Evolutionary conservation across 2,888 invertebrate genomes (phyloP).

Genomic region (Drosophila mimica): DNA sequence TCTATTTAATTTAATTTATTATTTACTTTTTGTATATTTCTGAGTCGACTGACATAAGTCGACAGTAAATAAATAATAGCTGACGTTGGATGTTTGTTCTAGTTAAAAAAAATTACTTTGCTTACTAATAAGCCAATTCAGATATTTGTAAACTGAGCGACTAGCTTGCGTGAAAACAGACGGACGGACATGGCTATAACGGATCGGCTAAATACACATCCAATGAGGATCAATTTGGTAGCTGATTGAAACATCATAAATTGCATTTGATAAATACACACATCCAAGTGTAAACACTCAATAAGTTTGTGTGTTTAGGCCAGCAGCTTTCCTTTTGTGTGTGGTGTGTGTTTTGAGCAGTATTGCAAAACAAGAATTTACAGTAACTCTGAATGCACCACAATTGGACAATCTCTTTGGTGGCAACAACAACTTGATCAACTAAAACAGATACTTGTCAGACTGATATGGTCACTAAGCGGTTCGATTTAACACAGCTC

Average conservation of each 20-base stretch:
- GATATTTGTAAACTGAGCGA: background rate
- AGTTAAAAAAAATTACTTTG: background rate
- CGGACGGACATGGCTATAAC: background rate
- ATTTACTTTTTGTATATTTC: background rate
- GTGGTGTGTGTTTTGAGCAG: slow-evolving; percentile 5
- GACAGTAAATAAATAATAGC: background rate
- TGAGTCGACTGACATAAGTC: background rate
- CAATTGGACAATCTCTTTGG: slow-evolving; percentile 17
- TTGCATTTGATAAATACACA: background rate
- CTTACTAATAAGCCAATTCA: background rate
- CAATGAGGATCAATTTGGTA: background rate
- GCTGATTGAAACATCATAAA: background rate
- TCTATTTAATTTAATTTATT: background rate
- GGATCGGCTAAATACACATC: background rate
- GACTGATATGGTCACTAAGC: slow-evolving; percentile 34
- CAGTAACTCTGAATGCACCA: slow-evolving; percentile 11
- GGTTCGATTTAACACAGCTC: background rate
- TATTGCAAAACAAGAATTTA: slow-evolving; percentile 47
- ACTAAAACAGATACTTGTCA: slow-evolving; percentile 21
- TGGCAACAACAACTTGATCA: slow-evolving; percentile 18
- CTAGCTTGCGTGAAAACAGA: background rate
- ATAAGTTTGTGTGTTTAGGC: background rate
- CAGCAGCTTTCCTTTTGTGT: slow-evolving; percentile 26
- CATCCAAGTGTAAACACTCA: background rate
- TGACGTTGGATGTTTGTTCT: background rate